Conservation (phyloP, 1,140 invertebrate species). For the Forficula auricularia region DNA sequence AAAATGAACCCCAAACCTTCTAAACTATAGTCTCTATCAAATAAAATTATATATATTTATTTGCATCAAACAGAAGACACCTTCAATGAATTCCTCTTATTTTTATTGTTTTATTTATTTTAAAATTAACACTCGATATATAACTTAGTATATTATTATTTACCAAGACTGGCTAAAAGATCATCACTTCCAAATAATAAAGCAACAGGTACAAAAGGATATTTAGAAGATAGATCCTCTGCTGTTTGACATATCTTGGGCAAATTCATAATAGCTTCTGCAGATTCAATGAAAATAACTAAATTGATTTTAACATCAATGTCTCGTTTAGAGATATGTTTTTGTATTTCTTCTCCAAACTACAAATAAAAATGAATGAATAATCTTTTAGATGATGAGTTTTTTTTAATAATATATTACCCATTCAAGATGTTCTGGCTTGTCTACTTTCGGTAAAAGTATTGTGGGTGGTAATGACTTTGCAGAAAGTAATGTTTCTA, state of each 20-base stretch:
- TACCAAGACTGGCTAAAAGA: conserved; percentile 48
- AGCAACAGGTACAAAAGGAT: conserved; percentile 34
- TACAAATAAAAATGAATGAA: conserved; percentile 12
- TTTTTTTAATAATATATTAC: conserved; percentile 17
- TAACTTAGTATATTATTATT: too few species aligned
- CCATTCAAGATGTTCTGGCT: conserved; percentile 30
- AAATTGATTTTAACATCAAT: conserved; percentile 23
- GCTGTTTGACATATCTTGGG: conserved; percentile 34
- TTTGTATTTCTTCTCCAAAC: conserved; percentile 26
- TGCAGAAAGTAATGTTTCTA: conserved; percentile 32
- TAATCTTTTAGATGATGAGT: too few species aligned
- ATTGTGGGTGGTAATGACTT: conserved; percentile 36
- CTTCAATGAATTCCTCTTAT: too few species aligned
- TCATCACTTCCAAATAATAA: conserved; percentile 58
- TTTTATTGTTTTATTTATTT: too few species aligned
- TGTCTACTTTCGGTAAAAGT: conserved; percentile 46
- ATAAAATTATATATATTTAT: too few species aligned
- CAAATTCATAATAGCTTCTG: conserved; percentile 38
- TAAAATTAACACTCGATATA: too few species aligned
- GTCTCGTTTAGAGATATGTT: conserved; percentile 14
- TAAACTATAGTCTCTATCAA: too few species aligned
- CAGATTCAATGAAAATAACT: conserved; percentile 45
- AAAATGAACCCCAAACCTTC: too few species aligned
- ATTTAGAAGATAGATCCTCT: conserved; percentile 25
- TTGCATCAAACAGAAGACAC: too few species aligned